phyloP scores from a whole-genome alignment of 2,113 vertebrate genomes.

The Nycticorax nycticorax region DNA sequence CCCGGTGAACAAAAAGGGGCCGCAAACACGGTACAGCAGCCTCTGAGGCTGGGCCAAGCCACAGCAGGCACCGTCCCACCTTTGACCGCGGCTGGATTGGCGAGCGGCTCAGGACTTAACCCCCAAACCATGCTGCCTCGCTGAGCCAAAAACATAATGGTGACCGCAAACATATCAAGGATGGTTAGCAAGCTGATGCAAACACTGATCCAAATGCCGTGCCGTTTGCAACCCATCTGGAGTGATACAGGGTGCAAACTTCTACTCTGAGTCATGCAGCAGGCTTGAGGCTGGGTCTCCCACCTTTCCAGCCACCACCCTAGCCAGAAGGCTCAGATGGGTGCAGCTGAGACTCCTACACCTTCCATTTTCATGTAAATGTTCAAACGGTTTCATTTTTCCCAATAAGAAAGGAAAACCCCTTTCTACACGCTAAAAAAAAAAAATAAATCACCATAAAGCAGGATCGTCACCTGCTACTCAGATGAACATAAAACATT shows the following conservation, averaged over 20 bases:
- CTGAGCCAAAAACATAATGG: background rate
- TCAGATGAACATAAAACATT: background rate
- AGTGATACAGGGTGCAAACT: background rate
- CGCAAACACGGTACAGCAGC: background rate
- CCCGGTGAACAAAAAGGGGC: background rate
- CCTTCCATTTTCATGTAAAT: slow-evolving; percentile 10
- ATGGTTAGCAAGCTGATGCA: background rate
- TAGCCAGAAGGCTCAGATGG: background rate
- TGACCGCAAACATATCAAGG: background rate
- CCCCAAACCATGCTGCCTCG: background rate
- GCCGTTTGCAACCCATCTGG: background rate
- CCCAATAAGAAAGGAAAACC: background rate
- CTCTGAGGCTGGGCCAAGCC: background rate
- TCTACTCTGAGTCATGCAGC: background rate
- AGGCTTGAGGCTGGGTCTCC: background rate
- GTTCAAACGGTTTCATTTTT: background rate
- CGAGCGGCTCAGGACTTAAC: background rate
- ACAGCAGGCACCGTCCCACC: background rate
- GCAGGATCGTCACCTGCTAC: background rate
- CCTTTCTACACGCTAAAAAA: background rate
- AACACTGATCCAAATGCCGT: background rate
- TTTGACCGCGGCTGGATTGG: background rate
- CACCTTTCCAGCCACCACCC: background rate
- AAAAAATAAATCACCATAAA: background rate
- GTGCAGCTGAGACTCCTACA: background rate